Evolutionary conservation across 2,888 invertebrate genomes (phyloP).

Genomic region (Dermolepida albohirtum): DNA sequence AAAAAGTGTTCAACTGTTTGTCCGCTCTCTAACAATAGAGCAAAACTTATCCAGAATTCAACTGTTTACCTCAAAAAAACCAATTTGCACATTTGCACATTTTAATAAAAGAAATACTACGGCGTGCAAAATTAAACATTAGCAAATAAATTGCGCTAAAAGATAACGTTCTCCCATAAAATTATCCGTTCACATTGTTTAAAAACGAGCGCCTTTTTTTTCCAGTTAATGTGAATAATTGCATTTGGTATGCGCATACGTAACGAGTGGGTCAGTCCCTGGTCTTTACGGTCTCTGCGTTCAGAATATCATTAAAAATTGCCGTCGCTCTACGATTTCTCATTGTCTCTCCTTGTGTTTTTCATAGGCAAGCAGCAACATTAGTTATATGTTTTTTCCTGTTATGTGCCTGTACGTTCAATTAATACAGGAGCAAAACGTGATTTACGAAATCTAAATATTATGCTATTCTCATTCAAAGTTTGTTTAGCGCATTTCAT

Average conservation of each 20-base stretch:
- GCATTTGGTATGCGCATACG: constrained; percentile 41
- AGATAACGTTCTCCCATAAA: constrained; percentile 11
- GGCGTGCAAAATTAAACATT: constrained; percentile 11
- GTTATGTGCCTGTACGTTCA: constrained; percentile 8
- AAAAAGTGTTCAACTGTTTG: too few relatives aligned
- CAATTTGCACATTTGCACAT: too few relatives aligned
- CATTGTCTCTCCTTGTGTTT: constrained; percentile 23
- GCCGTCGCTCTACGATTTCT: constrained; percentile 24
- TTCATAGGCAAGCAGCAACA: constrained; percentile 22
- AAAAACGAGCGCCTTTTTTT: constrained; percentile 35
- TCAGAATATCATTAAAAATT: constrained; percentile 39
- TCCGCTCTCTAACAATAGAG: too few relatives aligned
- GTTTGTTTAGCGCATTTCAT: too few relatives aligned
- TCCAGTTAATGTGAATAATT: constrained; percentile 36
- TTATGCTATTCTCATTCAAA: too few relatives aligned
- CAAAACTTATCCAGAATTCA: too few relatives aligned
- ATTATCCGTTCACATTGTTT: constrained; percentile 24
- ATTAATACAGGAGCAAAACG: constrained; percentile 18
- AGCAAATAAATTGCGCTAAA: constrained; percentile 22
- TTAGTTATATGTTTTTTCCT: constrained; percentile 19
- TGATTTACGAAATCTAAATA: constrained; percentile 8
- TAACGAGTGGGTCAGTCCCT: constrained; percentile 41
- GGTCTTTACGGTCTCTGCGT: constrained; percentile 40
- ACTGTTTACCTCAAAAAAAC: too few relatives aligned
- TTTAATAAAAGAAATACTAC: too few relatives aligned